Conservation (phyloP, 1,140 invertebrate species). For the Agrypnia vestita region DNA sequence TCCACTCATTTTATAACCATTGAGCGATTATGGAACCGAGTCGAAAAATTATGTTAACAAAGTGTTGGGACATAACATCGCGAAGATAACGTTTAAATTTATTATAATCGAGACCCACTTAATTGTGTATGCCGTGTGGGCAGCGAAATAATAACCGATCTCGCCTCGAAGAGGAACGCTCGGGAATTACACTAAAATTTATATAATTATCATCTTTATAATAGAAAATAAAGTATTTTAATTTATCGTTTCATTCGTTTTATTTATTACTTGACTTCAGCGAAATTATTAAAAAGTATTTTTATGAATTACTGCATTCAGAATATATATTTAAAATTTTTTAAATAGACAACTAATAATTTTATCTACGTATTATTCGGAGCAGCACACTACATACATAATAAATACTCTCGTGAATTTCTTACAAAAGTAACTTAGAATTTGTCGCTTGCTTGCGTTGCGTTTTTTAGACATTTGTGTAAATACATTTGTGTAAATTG, state of each 20-base stretch:
- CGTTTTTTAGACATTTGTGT: no score
- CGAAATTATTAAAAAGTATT: neutral
- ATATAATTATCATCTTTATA: neutral
- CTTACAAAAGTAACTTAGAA: no score
- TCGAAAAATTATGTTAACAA: constrained; percentile 55
- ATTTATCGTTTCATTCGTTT: neutral
- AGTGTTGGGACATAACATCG: constrained; percentile 50
- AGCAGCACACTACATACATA: no score
- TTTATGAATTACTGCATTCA: no score
- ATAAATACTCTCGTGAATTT: no score
- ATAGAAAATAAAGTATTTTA: neutral
- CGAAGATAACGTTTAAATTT: constrained; percentile 53
- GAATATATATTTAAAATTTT: no score
- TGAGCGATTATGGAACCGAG: constrained; percentile 11
- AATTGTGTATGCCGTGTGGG: constrained; percentile 42
- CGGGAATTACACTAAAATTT: neutral
- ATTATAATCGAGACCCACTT: constrained; percentile 48
- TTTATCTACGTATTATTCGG: no score
- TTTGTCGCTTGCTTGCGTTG: no score
- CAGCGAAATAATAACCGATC: constrained; percentile 47
- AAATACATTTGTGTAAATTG: no score
- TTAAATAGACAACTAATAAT: no score
- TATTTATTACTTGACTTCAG: neutral
- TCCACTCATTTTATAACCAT: neutral
- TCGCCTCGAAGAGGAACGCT: constrained; percentile 5